These are phyloP conservation scores for Leguminivora glycinivorella DNA, from an alignment of 1,140 invertebrate species.

Conservation along the genomic window DNA sequence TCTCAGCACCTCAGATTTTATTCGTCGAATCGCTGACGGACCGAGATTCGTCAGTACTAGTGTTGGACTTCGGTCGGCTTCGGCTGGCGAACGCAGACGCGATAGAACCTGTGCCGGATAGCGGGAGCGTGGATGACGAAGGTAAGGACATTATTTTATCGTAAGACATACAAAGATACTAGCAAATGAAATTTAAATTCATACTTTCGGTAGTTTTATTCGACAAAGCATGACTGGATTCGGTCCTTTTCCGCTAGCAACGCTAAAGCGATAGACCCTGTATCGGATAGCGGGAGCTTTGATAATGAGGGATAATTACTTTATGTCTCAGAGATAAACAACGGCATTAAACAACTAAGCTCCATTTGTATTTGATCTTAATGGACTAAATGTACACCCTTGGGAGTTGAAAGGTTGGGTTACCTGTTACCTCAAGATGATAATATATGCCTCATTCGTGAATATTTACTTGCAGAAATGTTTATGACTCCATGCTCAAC, in stretches of 20 bases:
- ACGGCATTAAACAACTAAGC: too few relatives aligned
- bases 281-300: slow-evolving; percentile 28
- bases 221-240: too few relatives aligned
- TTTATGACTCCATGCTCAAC: slow-evolving; percentile 96
- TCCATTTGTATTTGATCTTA: too few relatives aligned
- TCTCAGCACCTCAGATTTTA: slow-evolving; percentile 95
- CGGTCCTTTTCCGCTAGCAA: slow-evolving; percentile 81
- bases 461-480: slow-evolving; percentile 80
- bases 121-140: slow-evolving; percentile 48
- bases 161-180: background rate
- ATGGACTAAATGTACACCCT: too few relatives aligned
- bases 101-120: slow-evolving; percentile 31
- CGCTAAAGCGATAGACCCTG: slow-evolving; percentile 51
- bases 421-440: too few relatives aligned
- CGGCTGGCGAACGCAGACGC: slow-evolving; percentile 84
- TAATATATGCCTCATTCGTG: too few relatives aligned
- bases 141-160: slow-evolving; percentile 36
- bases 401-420: background rate
- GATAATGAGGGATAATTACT: slow-evolving; percentile 65
- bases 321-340: too few relatives aligned
- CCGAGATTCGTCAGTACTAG: slow-evolving; percentile 87
- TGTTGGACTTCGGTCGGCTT: slow-evolving; percentile 91
- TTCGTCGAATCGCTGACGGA: slow-evolving; percentile 91
- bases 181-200: background rate
- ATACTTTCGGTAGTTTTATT: too few relatives aligned